Percentiles rank a stretch among this genome's conserved stretches.
Evolutionary conservation across 2,113 vertebrate genomes (phyloP).

Genomic region (Polypterus senegalus): DNA sequence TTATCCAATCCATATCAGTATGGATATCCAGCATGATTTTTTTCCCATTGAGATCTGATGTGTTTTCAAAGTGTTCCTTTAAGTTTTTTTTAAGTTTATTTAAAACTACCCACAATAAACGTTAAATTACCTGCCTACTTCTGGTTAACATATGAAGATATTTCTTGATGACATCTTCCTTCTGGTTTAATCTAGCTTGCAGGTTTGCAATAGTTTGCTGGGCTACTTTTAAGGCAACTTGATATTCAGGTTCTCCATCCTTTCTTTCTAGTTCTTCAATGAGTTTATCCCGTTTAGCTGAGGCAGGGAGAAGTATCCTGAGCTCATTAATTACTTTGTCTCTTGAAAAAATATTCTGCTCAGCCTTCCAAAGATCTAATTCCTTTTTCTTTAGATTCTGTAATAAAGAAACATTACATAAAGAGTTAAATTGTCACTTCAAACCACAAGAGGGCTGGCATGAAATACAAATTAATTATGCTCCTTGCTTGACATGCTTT

Average conservation of each 20-base stretch:
- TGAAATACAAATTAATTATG: too few relatives aligned
- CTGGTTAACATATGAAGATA: slow-evolving; percentile 69
- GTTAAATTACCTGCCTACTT: slow-evolving; percentile 56
- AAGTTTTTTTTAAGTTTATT: too few relatives aligned
- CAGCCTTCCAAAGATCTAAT: slow-evolving; percentile 58
- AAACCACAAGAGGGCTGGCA: too few relatives aligned
- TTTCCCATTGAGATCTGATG: too few relatives aligned
- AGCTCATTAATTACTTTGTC: slow-evolving; percentile 90
- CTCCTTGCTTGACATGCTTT: too few relatives aligned
- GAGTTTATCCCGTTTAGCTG: slow-evolving; percentile 58
- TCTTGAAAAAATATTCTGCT: slow-evolving; percentile 75
- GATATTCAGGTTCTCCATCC: slow-evolving; percentile 46
- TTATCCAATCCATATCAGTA: too few relatives aligned
- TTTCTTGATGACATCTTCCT: slow-evolving; percentile 80
- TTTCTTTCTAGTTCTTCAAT: slow-evolving; percentile 48
- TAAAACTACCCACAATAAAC: too few relatives aligned
- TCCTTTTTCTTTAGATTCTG: slow-evolving; percentile 83
- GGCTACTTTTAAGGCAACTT: slow-evolving; percentile 56
- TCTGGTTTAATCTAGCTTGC: slow-evolving; percentile 76
- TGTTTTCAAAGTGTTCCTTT: too few relatives aligned
- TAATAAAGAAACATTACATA: slow-evolving; percentile 11
- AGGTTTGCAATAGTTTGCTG: slow-evolving; percentile 81
- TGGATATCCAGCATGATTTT: too few relatives aligned
- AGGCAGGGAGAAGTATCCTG: slow-evolving; percentile 63
- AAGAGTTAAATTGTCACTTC: too few relatives aligned